phyloP scores from a whole-genome alignment of 2,797 vertebrate species.

The Otolemur crassicaudatus region DNA sequence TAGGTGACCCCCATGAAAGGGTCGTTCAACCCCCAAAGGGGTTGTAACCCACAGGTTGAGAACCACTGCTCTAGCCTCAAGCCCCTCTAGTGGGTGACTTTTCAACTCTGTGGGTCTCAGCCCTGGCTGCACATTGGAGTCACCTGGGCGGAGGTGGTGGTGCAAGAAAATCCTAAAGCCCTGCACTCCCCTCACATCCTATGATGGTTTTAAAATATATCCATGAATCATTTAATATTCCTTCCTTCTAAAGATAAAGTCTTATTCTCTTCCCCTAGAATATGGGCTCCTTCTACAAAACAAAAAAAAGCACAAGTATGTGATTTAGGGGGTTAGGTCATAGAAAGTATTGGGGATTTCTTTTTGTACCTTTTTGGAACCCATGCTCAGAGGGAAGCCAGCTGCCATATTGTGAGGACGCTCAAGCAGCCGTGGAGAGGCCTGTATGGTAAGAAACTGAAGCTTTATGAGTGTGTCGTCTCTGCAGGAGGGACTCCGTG shows the following conservation, averaged over 20 bases:
- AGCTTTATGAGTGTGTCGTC: background rate
- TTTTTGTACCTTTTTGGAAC: background rate
- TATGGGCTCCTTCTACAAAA: background rate
- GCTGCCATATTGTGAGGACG: background rate
- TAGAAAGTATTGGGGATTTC: background rate
- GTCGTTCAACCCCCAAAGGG: no score
- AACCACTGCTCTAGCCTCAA: background rate
- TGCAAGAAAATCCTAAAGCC: background rate
- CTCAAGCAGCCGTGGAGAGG: background rate
- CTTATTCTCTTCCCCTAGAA: background rate
- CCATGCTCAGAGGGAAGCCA: background rate
- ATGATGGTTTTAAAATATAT: background rate
- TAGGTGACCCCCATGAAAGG: no score
- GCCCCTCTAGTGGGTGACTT: background rate
- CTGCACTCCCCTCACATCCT: background rate
- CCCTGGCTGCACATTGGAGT: background rate
- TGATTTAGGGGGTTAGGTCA: background rate
- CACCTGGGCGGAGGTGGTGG: background rate
- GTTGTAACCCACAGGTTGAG: no score
- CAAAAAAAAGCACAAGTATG: background rate
- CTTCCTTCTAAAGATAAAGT: background rate
- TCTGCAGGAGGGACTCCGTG: fast-evolving
- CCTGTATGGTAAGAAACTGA: background rate
- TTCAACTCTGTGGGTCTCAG: background rate
- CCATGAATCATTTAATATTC: background rate